Evolutionary conservation across 1,140 invertebrate genomes (phyloP).

Genomic region (Ceratina japonica): DNA sequence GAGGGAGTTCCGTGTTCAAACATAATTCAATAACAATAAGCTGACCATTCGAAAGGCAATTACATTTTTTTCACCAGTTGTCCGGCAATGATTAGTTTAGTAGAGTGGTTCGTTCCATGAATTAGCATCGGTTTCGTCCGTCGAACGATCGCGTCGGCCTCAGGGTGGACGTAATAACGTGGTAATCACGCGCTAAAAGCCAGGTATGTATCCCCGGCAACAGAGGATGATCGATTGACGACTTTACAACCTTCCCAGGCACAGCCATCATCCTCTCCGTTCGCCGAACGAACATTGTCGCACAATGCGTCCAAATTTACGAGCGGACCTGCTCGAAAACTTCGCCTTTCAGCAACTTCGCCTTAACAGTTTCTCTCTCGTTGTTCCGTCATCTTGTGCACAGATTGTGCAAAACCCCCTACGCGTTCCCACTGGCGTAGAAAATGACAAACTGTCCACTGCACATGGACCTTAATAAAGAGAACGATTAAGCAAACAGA

Average conservation of each 20-base stretch:
- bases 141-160: background rate
- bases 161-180: constrained; percentile 22
- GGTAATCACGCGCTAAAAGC: constrained; percentile 43
- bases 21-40: too few species aligned
- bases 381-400: background rate
- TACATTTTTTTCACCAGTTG: too few species aligned
- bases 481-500: too few species aligned
- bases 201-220: constrained; percentile 13
- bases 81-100: background rate
- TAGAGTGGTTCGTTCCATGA: background rate
- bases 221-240: constrained; percentile 37
- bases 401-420: rapidly evolving
- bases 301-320: constrained; percentile 56
- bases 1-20: too few species aligned
- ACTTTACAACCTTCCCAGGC: constrained; percentile 57
- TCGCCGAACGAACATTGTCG: constrained; percentile 31
- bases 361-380: background rate
- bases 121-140: background rate
- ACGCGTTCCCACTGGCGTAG: background rate
- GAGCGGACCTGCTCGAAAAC: constrained; percentile 23
- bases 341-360: constrained; percentile 6
- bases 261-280: constrained; percentile 59
- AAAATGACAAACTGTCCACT: too few species aligned
- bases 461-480: too few species aligned
- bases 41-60: too few species aligned